phyloP scores from a whole-genome alignment of 2,888 invertebrate genomes.

The Vesta saturnalis region DNA sequence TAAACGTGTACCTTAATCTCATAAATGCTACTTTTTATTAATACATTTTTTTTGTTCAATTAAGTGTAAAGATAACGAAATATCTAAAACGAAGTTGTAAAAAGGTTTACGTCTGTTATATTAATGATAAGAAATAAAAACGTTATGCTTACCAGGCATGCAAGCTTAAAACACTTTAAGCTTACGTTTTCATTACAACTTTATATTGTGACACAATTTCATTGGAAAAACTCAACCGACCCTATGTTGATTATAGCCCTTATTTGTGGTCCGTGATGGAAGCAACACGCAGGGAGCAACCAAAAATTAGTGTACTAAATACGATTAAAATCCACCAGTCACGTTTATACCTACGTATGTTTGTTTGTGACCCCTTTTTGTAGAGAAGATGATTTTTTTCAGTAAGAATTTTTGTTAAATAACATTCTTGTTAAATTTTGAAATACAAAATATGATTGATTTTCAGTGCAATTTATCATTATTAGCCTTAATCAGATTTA shows the following conservation, averaged over 20 bases:
- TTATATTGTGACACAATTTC: constrained; percentile 21
- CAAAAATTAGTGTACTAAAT: constrained; percentile 25
- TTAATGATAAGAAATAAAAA: background rate
- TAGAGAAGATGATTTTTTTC: background rate
- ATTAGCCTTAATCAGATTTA: no score
- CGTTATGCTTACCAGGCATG: constrained; percentile 13
- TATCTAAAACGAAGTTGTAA: no score
- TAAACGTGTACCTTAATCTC: no score
- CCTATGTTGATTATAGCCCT: constrained; percentile 22
- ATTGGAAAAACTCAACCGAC: constrained; percentile 16
- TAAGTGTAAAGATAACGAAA: no score
- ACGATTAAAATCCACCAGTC: constrained; percentile 25
- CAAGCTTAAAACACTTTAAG: constrained; percentile 15
- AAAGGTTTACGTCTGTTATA: background rate
- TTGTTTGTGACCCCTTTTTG: constrained; percentile 17
- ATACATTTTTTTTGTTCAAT: no score
- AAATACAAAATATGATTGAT: background rate
- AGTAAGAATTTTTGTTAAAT: constrained; percentile 1
- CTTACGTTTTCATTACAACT: constrained; percentile 18
- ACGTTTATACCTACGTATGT: constrained; percentile 22
- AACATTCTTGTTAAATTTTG: constrained; percentile 11
- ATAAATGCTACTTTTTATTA: no score
- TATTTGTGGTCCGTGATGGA: constrained; percentile 24
- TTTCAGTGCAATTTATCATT: no score
- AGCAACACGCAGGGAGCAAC: constrained; percentile 18